Evolutionary conservation across 2,113 vertebrate species (phyloP), one percentile per base, ranked within the genome.

Genomic region (Motacilla alba): DNA sequence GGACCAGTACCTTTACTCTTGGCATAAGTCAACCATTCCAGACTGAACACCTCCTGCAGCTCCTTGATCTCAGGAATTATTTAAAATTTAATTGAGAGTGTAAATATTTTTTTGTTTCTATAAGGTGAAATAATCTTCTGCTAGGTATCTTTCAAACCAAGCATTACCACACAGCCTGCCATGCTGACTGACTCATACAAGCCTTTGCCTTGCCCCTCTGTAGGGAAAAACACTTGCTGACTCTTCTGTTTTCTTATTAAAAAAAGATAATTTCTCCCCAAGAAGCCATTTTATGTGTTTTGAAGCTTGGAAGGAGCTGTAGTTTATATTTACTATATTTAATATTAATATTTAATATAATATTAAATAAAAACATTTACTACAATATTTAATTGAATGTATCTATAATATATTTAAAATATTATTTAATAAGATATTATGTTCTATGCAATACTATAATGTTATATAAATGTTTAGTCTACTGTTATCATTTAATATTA

Each of bases 21-120:
- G 53, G 39, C 2, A 0, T 75, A 35, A 19, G 41, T 72, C 74
- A 24, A 30, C 39, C 44, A 19, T 46, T 58, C n/a, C 35, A 55
- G 47, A 49, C 35, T 35, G 49, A 87, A 63, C 3, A 13, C 87
- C 87, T 88, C 52, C 62, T 33, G 58, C 0, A 0, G 16, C 62
- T 60, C 43, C 89, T 83, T 74, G 13, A 66, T 78, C 73, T 80
- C 50, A 50, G 44, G 43, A 13, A 2, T 64, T 73, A 74, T 66
- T 85, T 92, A 73, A 91, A 87, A 87, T 49, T 50, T 60, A 49
- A 85, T 39, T 55, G 58, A 80, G 63, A 90, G 18, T 16, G 26
- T 46, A 81, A 93, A 53, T 24, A 43, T 53, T 55, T 74, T 28
- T 72, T 90, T 63, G 22, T 91, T 95, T 93, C 73, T 78, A 5